Evolutionary conservation across 1,140 invertebrate species (phyloP), one percentile per base, ranked within the genome.

Genomic region (Agrypnia vestita): DNA sequence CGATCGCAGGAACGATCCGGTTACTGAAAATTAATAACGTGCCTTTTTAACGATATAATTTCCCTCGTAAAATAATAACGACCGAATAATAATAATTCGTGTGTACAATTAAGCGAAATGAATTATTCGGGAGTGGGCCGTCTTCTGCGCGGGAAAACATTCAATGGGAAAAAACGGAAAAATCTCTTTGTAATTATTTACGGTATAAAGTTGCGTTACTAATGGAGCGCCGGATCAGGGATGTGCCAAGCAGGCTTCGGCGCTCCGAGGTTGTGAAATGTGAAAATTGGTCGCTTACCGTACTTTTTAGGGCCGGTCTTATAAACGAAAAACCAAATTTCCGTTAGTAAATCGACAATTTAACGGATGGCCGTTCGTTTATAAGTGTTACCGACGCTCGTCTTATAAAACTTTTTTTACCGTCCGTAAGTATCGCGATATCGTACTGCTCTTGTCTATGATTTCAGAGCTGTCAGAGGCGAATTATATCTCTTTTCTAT

Each of bases 51-150:
- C 67, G 67, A 71, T 71, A 71, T 51, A 71, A 71, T 71, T 71
- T 71, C 46, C 19, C 44, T 47, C 46, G 67, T 49, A 21, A 51
- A 71, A 71, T 71, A 71, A 71, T 71, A 71, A 71, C 67, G 67
- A 71, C n/a, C 67, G 67, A 49, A 71, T 51, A 69, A 47, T 69
- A 51, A 71, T 71, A 67, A 67, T 53, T 69, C 74, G 74, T 71
- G 49, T 46, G 73, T 80, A 71, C 77, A 79, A 81, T 81, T 81
- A 81, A 78, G 76, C 76, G 47, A 81, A 78, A 74, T 64, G 73
- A 49, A 43, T 49, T 64, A 55, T 80, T 74, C 76, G 17, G 15
- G 47, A 76, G 19, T 7, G 76, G 55, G 78, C 75, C 72, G 56
- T 69, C 67, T 82, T 82, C 69, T 79, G 19, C 49, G 9, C 25